These are phyloP conservation scores for Marmota flaviventris DNA, from an alignment of 2,113 vertebrate genomes.

Conservation along the genomic window DNA sequence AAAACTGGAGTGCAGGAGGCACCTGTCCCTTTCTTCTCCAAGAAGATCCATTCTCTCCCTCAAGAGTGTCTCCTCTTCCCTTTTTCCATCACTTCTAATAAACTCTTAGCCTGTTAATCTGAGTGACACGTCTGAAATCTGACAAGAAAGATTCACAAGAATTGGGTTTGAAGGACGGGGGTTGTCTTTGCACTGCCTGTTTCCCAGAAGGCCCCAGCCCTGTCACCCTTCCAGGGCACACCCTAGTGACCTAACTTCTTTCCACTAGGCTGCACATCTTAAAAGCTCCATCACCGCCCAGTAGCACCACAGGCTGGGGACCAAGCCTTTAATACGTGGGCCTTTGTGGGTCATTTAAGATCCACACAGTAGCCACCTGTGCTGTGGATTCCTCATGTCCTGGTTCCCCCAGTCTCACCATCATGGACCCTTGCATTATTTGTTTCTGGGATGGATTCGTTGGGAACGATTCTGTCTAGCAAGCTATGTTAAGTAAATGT, in stretches of 20 bases:
- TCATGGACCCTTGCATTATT: not conserved
- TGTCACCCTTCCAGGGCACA: too few species aligned
- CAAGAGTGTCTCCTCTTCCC: too few species aligned
- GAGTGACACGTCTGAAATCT: too few species aligned
- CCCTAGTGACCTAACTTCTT: not conserved
- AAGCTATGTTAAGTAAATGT: constrained; percentile 3
- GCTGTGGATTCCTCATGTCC: not conserved
- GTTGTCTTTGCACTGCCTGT: not conserved
- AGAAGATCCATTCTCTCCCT: too few species aligned
- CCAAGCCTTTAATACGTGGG: not conserved
- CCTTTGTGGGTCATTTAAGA: not conserved
- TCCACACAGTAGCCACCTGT: not conserved
- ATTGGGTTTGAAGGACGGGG: too few species aligned
- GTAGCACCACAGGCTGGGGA: not conserved
- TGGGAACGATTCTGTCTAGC: not conserved
- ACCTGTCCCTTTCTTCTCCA: too few species aligned
- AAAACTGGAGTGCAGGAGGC: too few species aligned
- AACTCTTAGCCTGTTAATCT: too few species aligned
- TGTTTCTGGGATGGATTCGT: not conserved
- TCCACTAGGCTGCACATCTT: not conserved
- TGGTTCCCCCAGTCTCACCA: not conserved
- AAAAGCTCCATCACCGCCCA: not conserved
- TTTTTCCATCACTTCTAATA: too few species aligned
- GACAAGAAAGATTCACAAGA: too few species aligned
- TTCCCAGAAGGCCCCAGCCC: too few species aligned